Conservation (phyloP, 2,113 vertebrate species). For the Cynocephalus volans region DNA sequence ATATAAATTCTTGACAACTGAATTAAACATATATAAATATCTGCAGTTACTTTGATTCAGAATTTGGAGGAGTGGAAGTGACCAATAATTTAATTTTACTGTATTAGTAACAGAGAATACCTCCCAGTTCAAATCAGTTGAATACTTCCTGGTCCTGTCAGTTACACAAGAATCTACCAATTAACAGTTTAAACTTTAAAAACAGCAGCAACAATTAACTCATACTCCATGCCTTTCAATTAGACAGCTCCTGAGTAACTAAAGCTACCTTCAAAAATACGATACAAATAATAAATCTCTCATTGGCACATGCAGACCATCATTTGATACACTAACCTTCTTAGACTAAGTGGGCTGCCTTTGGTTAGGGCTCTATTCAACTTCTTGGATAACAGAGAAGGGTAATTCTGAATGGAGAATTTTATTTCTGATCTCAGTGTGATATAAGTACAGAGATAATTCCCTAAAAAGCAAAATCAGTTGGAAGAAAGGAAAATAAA, state of each 20-base stretch:
- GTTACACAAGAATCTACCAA: conserved; percentile 72
- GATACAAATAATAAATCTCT: not conserved
- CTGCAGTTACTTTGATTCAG: conserved; percentile 81
- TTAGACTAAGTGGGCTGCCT: not conserved
- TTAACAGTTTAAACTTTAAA: conserved; percentile 74
- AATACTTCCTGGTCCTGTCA: conserved; percentile 58
- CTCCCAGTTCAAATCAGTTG: no score
- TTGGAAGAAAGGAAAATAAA: conserved; percentile 77
- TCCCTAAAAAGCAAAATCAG: conserved; percentile 59
- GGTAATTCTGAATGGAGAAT: not conserved
- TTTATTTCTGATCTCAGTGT: conserved; percentile 38
- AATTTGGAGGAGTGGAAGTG: conserved; percentile 68
- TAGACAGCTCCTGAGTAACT: conserved; percentile 49
- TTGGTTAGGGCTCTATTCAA: conserved; percentile 61
- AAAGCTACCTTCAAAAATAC: not conserved
- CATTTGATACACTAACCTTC: not conserved
- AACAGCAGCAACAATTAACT: not conserved
- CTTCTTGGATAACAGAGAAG: conserved; percentile 75
- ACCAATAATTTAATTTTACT: conserved; percentile 66
- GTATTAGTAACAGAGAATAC: conserved; percentile 19
- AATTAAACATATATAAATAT: conserved; percentile 78
- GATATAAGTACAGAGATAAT: conserved; percentile 31
- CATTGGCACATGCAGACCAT: not conserved
- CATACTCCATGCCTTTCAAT: rapidly evolving
- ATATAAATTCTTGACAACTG: conserved; percentile 77